phyloP scores from a whole-genome alignment of 2,888 invertebrate genomes.

The Darwinula stevensoni region DNA sequence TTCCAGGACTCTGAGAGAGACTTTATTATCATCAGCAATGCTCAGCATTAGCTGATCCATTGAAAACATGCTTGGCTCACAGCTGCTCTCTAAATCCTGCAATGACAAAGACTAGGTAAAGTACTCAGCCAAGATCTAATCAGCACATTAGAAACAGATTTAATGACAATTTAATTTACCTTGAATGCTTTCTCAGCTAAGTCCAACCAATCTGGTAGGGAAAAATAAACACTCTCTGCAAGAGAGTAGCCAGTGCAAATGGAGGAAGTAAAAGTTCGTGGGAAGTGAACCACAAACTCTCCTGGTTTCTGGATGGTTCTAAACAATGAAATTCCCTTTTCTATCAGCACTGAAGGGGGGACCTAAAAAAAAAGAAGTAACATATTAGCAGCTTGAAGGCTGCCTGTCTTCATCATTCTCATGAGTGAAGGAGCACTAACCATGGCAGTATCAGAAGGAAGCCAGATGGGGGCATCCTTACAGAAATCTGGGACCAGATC shows the following conservation, averaged over 20 bases:
- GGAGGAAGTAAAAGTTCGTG: conserved; percentile 59
- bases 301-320: conserved; percentile 54
- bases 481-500: conserved; percentile 48
- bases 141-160: too few relatives aligned
- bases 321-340: conserved; percentile 43
- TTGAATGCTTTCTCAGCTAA: conserved; percentile 38
- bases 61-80: conserved; percentile 71
- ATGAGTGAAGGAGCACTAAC: too few relatives aligned
- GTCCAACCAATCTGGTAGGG: conserved; percentile 44
- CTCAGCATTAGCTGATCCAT: conserved; percentile 47
- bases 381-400: too few relatives aligned
- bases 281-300: conserved; percentile 66
- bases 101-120: too few relatives aligned
- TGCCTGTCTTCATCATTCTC: too few relatives aligned
- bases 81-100: conserved; percentile 26
- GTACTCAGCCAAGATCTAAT: too few relatives aligned
- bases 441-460: conserved; percentile 75
- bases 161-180: too few relatives aligned
- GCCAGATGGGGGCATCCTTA: conserved; percentile 44
- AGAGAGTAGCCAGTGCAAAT: conserved; percentile 62
- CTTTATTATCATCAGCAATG: conserved; percentile 28
- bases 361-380: too few relatives aligned
- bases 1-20: too few relatives aligned
- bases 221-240: conserved; percentile 76
- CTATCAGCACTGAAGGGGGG: conserved; percentile 42